Evolutionary conservation across 2,113 vertebrate genomes (phyloP).

Genomic region (Aplodontia rufa): DNA sequence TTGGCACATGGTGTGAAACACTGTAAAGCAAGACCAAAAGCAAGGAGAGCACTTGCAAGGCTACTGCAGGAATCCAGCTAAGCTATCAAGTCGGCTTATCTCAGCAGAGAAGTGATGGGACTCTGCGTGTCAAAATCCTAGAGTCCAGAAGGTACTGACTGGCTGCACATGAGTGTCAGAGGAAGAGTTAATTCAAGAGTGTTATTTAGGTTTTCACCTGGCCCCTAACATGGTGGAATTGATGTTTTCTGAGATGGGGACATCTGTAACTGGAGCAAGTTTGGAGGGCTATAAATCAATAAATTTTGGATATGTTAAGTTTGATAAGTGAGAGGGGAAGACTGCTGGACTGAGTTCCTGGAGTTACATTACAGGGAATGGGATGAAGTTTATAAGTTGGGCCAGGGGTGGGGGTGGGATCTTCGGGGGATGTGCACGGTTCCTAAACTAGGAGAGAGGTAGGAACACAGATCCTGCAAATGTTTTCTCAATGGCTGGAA

Average conservation of each 20-base stretch:
- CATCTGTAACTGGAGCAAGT: not conserved
- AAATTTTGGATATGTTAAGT: not conserved
- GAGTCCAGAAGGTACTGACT: not conserved
- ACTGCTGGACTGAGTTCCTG: not conserved
- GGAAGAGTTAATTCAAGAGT: not conserved
- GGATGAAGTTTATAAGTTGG: not conserved
- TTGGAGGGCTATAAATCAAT: not conserved
- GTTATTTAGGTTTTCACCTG: not conserved
- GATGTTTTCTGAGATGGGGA: not conserved
- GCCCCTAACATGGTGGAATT: not conserved
- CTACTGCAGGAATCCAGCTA: not conserved
- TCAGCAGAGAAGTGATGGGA: not conserved
- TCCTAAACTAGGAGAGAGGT: not conserved
- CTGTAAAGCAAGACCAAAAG: not conserved
- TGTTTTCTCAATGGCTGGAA: not conserved
- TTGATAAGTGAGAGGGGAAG: not conserved
- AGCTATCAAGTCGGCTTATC: not conserved
- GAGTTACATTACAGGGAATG: not conserved
- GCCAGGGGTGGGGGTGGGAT: not conserved
- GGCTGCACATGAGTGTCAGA: not conserved
- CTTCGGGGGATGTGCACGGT: not conserved
- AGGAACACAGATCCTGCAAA: not conserved
- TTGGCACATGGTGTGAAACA: not conserved
- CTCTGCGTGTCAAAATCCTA: not conserved
- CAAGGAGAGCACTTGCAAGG: not conserved